Conservation (phyloP, 2,797 vertebrate genomes). For the Chrysocyon brachyurus region DNA sequence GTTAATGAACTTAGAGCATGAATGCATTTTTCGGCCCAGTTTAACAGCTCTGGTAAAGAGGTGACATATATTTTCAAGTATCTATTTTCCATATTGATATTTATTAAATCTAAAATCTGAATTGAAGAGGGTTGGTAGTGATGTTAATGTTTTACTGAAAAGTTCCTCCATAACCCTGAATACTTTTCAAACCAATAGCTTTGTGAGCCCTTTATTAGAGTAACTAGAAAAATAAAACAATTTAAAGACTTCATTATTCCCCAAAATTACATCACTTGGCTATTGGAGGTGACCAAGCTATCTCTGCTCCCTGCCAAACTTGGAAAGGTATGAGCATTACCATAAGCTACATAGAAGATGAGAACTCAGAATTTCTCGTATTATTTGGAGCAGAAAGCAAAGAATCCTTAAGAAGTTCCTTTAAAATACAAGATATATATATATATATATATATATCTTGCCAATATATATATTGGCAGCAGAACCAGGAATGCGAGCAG, state of each 20-base stretch:
- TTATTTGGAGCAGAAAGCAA: neutral
- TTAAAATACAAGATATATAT: no score
- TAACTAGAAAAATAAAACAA: neutral
- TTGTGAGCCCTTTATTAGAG: neutral
- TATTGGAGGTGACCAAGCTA: neutral
- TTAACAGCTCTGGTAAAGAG: neutral
- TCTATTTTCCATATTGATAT: neutral
- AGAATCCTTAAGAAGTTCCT: no score
- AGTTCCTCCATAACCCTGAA: neutral
- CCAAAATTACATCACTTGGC: neutral
- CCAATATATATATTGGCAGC: neutral
- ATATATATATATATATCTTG: no score
- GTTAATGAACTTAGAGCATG: neutral
- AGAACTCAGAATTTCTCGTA: neutral
- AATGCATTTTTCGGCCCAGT: neutral
- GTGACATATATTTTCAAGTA: neutral
- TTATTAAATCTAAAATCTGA: constrained; percentile 26
- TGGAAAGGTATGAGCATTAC: neutral
- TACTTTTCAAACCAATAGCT: neutral
- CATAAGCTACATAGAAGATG: neutral
- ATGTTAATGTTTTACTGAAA: neutral
- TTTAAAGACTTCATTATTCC: neutral
- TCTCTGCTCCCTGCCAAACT: neutral
- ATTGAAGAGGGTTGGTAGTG: neutral
- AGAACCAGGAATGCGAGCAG: neutral